Percentiles rank a stretch among this genome's conserved stretches.
Conservation (phyloP, 2,888 invertebrate genomes). For the Papilio gigon region DNA sequence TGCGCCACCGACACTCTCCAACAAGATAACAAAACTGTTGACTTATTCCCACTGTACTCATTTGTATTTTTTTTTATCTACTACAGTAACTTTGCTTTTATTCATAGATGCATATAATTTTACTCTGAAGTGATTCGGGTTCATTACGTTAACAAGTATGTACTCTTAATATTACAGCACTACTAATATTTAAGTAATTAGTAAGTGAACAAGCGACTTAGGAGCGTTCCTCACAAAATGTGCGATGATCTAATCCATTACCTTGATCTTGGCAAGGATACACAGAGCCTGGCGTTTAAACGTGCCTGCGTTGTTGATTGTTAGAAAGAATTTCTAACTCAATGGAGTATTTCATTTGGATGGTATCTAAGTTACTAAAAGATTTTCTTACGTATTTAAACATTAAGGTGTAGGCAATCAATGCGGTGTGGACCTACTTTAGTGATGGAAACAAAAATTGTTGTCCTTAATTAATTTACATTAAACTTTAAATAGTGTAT, state of each 20-base stretch:
- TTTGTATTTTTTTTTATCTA: neutral
- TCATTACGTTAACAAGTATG: no score
- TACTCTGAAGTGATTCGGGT: neutral
- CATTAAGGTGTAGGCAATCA: no score
- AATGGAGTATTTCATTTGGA: no score
- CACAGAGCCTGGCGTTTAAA: conserved; percentile 44
- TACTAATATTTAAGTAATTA: neutral
- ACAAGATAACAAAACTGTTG: no score
- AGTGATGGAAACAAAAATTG: no score
- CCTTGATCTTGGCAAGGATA: conserved; percentile 48
- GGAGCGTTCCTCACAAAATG: conserved; percentile 23
- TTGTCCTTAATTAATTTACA: no score
- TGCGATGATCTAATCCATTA: conserved; percentile 35
- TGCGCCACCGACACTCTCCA: no score
- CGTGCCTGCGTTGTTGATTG: conserved; percentile 41
- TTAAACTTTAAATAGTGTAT: no score
- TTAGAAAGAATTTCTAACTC: conserved; percentile 14
- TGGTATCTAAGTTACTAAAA: no score
- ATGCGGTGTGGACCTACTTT: no score
- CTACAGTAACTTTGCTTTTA: neutral
- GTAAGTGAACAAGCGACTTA: neutral
- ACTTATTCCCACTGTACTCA: neutral
- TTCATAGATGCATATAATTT: neutral
- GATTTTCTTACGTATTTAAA: no score
- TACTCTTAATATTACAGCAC: no score